These are phyloP conservation scores for Pardosa pseudoannulata DNA, from an alignment of 2,888 invertebrate genomes.

Conservation along the genomic window DNA sequence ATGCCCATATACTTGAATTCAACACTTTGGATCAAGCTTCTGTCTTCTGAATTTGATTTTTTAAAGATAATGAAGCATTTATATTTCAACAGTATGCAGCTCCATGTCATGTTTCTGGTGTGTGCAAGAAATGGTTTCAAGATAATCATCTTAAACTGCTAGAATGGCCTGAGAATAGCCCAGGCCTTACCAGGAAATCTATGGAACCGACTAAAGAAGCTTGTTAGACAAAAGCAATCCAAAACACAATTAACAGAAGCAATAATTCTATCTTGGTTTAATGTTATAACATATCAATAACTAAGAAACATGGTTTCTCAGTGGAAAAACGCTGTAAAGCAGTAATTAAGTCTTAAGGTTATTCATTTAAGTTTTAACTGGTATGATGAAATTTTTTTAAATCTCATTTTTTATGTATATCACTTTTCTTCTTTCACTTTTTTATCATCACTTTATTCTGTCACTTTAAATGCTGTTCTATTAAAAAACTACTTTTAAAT, in stretches of 20 bases:
- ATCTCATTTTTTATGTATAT: no score
- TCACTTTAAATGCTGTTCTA: no score
- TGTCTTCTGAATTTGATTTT: neutral
- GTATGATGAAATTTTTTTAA: no score
- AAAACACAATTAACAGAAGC: slow-evolving; percentile 23
- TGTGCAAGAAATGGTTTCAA: slow-evolving; percentile 8
- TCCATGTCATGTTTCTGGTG: neutral
- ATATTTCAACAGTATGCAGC: neutral
- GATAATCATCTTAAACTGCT: neutral
- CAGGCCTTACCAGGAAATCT: slow-evolving; percentile 3
- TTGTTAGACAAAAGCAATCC: neutral
- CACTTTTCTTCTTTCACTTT: no score
- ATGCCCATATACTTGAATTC: slow-evolving; percentile 7
- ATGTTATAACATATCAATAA: neutral
- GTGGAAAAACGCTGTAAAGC: neutral
- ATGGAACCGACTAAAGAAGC: neutral
- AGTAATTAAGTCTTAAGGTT: neutral
- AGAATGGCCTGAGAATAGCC: slow-evolving; percentile 1
- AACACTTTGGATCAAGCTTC: slow-evolving; percentile 10
- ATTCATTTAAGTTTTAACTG: neutral
- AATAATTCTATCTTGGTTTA: neutral
- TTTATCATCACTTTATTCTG: no score
- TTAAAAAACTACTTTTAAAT: no score
- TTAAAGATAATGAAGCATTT: neutral
- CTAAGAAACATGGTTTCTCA: neutral